phyloP scores from a whole-genome alignment of 2,113 vertebrate species.

The Galeopterus variegatus region DNA sequence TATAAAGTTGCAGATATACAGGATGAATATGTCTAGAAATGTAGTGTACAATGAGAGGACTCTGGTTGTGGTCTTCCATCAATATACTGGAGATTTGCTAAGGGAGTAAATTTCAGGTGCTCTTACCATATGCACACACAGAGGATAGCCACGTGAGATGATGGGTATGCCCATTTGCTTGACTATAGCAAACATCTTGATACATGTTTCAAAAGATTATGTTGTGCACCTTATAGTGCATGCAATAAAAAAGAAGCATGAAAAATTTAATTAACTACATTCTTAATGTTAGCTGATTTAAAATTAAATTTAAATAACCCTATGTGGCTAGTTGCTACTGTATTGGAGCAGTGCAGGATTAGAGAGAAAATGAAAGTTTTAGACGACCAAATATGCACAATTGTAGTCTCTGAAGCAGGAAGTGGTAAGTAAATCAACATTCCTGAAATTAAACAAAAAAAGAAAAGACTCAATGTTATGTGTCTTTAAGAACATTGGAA shows the following conservation, averaged over 20 bases:
- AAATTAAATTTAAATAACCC: background rate
- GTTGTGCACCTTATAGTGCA: background rate
- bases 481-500: background rate
- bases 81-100: background rate
- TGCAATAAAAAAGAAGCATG: background rate
- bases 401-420: background rate
- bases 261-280: background rate
- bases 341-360: too few species aligned
- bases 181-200: background rate
- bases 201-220: too few species aligned
- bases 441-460: background rate
- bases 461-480: background rate
- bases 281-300: background rate
- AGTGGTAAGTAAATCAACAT: background rate
- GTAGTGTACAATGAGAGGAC: background rate
- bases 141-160: too few species aligned
- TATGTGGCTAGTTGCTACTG: accelerated
- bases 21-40: too few species aligned
- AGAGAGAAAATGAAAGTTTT: background rate
- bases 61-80: too few species aligned
- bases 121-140: background rate
- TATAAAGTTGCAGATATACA: background rate
- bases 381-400: too few species aligned
- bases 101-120: background rate
- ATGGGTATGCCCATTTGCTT: background rate